Evolutionary conservation across 2,888 invertebrate genomes (phyloP), one percentile per base, ranked within the genome.

Genomic region (Thymelicus lineola): DNA sequence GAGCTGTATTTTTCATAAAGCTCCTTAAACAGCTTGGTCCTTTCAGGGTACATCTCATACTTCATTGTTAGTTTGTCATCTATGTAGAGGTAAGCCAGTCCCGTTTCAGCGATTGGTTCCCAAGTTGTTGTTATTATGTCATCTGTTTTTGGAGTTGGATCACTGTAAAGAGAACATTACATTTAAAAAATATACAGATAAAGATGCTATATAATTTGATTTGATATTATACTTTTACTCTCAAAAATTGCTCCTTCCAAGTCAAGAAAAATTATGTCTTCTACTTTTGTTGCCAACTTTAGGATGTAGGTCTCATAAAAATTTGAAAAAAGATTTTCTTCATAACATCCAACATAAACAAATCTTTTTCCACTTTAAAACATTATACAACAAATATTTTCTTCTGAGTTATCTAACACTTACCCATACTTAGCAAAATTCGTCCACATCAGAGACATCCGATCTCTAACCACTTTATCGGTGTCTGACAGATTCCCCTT

Each of bases 371-470:
- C 28, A 28, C 28, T 28, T 28, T 38, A 7, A 38, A 38, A 9
- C 38, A 38, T 38, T 38, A 38, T 7, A 38, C 9, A 38, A 38
- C 7, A 6, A 38, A 9, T 38, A 38, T 38, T 7, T 9, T 9
- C 7, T 38, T 0, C 7, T 7, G 7, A 7, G 38, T 38, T 38
- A 6, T n/a, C 4, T 35, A 36, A 7, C 46, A 79, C 88, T 84
- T 80, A 95, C 89, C 94, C 93, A 76, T 83, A 84, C 79, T 94
- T 94, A 0, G 95, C 96, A 81, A 96, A 96, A 77, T 96, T 95
- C 0, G 95, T 94, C 95, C 96, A 95, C 85, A 95, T 84, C 20
- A 87, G 81, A n/a, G 93, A 87, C 78, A 95, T 84, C 36, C 88
- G 86, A 35, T 90, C 82, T 6, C 92, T 85, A 9, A 95, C 86